These are phyloP conservation scores for Oligia strigilis DNA, from an alignment of 2,888 invertebrate genomes.

Conservation along the genomic window DNA sequence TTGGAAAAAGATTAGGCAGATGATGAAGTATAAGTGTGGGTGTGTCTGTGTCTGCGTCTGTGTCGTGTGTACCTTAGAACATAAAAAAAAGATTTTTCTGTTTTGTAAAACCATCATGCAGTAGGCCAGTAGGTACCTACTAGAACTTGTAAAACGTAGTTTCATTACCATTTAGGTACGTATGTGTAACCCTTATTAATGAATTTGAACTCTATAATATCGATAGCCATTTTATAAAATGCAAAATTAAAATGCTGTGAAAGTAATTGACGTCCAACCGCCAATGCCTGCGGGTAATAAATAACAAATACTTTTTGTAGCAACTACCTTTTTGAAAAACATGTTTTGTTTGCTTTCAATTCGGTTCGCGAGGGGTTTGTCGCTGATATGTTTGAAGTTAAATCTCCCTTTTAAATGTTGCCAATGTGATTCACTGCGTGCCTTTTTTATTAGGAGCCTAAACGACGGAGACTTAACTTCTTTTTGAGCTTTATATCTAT, in stretches of 20 bases:
- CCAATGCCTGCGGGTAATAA: constrained; percentile 77
- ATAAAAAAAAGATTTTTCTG: not conserved
- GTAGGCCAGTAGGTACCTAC: not conserved
- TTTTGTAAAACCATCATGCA: not conserved
- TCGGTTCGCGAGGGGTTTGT: constrained; percentile 80
- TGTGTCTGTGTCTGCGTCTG: not conserved
- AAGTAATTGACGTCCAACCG: constrained; percentile 63
- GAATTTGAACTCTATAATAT: not conserved
- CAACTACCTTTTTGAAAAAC: constrained; percentile 85
- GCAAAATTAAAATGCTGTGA: constrained; percentile 69
- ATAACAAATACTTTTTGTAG: constrained; percentile 83
- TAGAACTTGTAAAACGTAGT: not conserved
- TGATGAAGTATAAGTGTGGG: not conserved
- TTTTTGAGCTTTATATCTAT: constrained; percentile 67
- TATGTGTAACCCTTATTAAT: not conserved
- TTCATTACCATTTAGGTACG: not conserved
- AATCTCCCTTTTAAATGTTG: constrained; percentile 88
- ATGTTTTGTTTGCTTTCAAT: constrained; percentile 88
- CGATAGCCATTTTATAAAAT: constrained; percentile 31
- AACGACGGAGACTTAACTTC: constrained; percentile 73
- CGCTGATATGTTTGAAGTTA: constrained; percentile 87
- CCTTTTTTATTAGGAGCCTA: constrained; percentile 83
- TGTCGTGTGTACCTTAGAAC: not conserved
- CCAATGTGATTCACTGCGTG: constrained; percentile 86
- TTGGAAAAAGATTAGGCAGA: no score